Evolutionary conservation across 2,113 vertebrate species (phyloP).

Genomic region (Channa maculata): DNA sequence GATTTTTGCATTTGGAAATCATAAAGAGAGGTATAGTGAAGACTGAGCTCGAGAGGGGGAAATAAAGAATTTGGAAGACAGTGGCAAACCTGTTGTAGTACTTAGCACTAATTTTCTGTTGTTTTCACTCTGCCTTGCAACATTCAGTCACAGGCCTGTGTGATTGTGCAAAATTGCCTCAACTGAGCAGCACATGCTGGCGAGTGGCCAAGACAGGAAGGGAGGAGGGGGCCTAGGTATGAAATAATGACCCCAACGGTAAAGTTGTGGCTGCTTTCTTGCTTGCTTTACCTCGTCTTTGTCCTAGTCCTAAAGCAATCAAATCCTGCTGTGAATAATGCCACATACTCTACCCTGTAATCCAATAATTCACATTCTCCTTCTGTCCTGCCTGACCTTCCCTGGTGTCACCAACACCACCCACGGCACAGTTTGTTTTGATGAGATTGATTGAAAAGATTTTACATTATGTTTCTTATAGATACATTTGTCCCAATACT

Average conservation of each 20-base stretch:
- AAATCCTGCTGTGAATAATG: conserved; percentile 49
- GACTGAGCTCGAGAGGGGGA: conserved; percentile 32
- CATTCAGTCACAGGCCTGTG: conserved; percentile 45
- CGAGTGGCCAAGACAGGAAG: conserved; percentile 20
- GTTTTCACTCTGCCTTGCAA: conserved; percentile 51
- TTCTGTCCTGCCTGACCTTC: neutral
- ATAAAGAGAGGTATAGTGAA: conserved; percentile 10
- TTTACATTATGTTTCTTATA: neutral
- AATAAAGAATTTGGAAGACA: conserved; percentile 34
- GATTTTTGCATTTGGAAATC: conserved; percentile 35
- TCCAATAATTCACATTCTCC: neutral
- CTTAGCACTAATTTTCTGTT: conserved; percentile 67
- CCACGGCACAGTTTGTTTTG: neutral
- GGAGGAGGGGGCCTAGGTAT: neutral
- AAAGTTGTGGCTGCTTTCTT: neutral
- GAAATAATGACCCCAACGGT: conserved; percentile 3
- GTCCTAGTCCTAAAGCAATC: conserved; percentile 1
- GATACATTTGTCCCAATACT: neutral
- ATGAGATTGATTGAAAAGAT: neutral
- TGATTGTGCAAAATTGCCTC: conserved; percentile 50
- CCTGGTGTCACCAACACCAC: neutral
- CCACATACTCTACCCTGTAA: conserved; percentile 19
- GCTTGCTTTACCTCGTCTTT: conserved; percentile 29
- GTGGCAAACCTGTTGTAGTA: conserved; percentile 59
- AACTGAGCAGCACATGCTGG: conserved; percentile 31